Evolutionary conservation across 2,797 vertebrate genomes (phyloP).

Genomic region (Rhynchonycteris naso): DNA sequence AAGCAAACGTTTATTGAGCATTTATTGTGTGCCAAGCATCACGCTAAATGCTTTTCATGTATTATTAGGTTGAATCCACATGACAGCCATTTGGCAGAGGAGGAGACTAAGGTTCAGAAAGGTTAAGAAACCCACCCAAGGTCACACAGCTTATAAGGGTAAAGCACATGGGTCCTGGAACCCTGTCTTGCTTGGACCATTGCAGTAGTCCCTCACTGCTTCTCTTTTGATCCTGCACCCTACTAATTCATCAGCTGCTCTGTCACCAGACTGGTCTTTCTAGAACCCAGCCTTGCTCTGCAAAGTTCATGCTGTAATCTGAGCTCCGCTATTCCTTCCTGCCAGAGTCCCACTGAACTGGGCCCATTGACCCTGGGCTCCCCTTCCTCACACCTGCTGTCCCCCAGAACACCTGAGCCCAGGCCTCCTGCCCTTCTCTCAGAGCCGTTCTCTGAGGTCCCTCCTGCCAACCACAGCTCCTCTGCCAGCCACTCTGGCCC

Average conservation of each 20-base stretch:
- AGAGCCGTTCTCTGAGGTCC: background rate
- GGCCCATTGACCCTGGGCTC: background rate
- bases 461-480: background rate
- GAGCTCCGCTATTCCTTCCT: background rate
- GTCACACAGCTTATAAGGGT: constrained; percentile 52
- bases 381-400: background rate
- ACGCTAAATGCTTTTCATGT: constrained; percentile 63
- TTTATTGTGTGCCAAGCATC: constrained; percentile 67
- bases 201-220: background rate
- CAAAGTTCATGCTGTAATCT: background rate
- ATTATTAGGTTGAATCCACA: constrained; percentile 32
- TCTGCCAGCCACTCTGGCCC: background rate
- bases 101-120: constrained; percentile 48
- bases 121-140: constrained; percentile 51
- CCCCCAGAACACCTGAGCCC: background rate
- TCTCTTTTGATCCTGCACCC: background rate
- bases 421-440: background rate
- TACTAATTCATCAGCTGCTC: background rate
- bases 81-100: background rate
- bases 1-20: constrained; percentile 80
- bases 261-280: background rate
- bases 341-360: background rate
- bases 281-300: background rate
- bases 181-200: too few species aligned
- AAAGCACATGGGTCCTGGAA: background rate